A percentile compares a stretch with the other conserved stretches of the same genome.
phyloP scores from a whole-genome alignment of 1,140 invertebrate genomes.

The Ceratitis capitata region DNA sequence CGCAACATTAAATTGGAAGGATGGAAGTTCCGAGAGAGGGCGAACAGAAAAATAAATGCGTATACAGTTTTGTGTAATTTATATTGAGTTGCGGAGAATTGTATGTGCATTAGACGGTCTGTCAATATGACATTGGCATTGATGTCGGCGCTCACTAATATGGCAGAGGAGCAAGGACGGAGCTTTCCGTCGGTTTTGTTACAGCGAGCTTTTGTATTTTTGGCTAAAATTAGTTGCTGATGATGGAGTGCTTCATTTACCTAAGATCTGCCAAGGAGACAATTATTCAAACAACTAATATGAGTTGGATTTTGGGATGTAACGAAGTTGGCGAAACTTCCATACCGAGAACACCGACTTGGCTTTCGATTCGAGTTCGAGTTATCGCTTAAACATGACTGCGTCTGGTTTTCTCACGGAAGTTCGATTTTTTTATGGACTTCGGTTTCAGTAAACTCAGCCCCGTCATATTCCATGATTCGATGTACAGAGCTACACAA shows the following conservation, averaged over 20 bases:
- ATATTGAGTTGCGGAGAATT: background rate
- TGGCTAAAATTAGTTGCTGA: no score
- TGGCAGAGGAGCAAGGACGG: background rate
- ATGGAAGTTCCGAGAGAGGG: background rate
- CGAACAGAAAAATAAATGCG: background rate
- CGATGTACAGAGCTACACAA: no score
- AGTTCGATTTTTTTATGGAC: no score
- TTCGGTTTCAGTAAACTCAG: no score
- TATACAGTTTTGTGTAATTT: background rate
- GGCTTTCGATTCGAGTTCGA: no score
- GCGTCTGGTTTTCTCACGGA: no score
- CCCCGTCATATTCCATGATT: no score
- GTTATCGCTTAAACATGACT: no score
- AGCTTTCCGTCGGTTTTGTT: background rate
- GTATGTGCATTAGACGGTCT: background rate
- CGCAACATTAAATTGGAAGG: background rate
- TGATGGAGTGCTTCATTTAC: background rate
- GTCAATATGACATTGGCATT: constrained; percentile 31
- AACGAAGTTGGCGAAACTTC: no score
- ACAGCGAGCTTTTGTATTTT: background rate
- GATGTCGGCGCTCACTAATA: background rate
- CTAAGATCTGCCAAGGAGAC: background rate
- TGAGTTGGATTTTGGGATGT: no score
- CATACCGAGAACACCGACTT: no score
- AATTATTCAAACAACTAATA: background rate